phyloP scores from a whole-genome alignment of 2,888 invertebrate species.

The Hofmannophila pseudospretella region DNA sequence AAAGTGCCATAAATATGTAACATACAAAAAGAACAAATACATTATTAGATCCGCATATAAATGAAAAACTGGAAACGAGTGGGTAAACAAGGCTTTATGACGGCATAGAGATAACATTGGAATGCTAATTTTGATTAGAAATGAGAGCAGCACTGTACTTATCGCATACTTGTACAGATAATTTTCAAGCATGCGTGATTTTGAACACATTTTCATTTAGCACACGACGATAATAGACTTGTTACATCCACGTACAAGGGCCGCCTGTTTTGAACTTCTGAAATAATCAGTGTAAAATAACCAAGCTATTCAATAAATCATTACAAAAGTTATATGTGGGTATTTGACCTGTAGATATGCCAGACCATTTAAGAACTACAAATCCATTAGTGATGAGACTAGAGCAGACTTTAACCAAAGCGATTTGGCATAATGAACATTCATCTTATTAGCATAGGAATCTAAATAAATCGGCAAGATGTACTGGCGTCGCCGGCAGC shows the following conservation, averaged over 20 bases:
- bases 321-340: too few relatives aligned
- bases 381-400: too few relatives aligned
- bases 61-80: slow-evolving; percentile 40
- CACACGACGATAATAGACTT: slow-evolving; percentile 23
- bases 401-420: too few relatives aligned
- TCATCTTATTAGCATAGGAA: slow-evolving; percentile 31
- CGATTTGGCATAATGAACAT: not conserved
- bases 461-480: slow-evolving; percentile 44
- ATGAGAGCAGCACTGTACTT: slow-evolving; percentile 58
- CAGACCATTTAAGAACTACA: too few relatives aligned
- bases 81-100: slow-evolving; percentile 51
- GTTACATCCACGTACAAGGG: not conserved
- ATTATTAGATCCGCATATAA: slow-evolving; percentile 26
- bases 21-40: slow-evolving; percentile 7
- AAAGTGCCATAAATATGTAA: slow-evolving; percentile 16
- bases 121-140: slow-evolving; percentile 71
- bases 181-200: slow-evolving; percentile 56
- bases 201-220: slow-evolving; percentile 41
- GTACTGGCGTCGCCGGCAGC: slow-evolving; percentile 26
- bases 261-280: not conserved
- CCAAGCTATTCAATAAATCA: too few relatives aligned
- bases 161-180: slow-evolving; percentile 63
- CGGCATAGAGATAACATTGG: slow-evolving; percentile 58
- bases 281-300: not conserved
- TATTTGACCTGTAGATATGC: too few relatives aligned